Evolutionary conservation across 2,888 invertebrate genomes (phyloP).

Genomic region (Carabus problematicus): DNA sequence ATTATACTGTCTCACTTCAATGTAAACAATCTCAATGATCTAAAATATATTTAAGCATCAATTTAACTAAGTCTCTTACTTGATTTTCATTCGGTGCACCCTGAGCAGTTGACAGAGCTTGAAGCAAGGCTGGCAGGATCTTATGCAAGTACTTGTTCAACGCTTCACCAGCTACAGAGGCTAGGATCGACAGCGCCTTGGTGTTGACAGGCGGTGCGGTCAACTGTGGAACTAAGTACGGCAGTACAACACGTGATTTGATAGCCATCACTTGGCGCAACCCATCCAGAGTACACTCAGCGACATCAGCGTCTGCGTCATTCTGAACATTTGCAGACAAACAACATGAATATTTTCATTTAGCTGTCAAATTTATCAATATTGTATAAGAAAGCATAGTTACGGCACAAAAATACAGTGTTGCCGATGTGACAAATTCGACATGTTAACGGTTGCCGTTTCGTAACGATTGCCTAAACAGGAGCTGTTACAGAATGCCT

Average conservation of each 20-base stretch:
- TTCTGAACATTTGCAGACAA: conserved; percentile 62
- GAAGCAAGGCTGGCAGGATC: conserved; percentile 89
- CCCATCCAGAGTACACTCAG: conserved; percentile 94
- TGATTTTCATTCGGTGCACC: conserved; percentile 68
- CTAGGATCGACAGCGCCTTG: conserved; percentile 90
- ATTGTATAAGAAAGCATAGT: no score
- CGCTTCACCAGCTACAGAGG: conserved; percentile 93
- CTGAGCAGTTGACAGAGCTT: conserved; percentile 74
- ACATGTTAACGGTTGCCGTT: no score
- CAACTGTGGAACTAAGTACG: conserved; percentile 94
- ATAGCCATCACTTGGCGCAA: conserved; percentile 96
- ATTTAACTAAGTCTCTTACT: conserved; percentile 45
- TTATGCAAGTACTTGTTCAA: conserved; percentile 88
- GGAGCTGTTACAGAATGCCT: no score
- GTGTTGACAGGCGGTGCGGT: conserved; percentile 90
- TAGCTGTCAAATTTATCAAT: neutral
- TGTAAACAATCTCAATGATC: no score
- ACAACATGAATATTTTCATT: conserved; percentile 24
- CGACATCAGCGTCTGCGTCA: conserved; percentile 77
- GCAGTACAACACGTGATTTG: conserved; percentile 93
- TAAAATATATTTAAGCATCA: neutral
- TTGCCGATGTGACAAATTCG: no score
- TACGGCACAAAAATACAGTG: no score
- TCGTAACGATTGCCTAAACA: no score
- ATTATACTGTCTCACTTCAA: no score